Evolutionary conservation across 92 coral and sea anemone species (phyloP), one percentile per base, ranked within the genome.

Genomic region (Paramuricea clavata): DNA sequence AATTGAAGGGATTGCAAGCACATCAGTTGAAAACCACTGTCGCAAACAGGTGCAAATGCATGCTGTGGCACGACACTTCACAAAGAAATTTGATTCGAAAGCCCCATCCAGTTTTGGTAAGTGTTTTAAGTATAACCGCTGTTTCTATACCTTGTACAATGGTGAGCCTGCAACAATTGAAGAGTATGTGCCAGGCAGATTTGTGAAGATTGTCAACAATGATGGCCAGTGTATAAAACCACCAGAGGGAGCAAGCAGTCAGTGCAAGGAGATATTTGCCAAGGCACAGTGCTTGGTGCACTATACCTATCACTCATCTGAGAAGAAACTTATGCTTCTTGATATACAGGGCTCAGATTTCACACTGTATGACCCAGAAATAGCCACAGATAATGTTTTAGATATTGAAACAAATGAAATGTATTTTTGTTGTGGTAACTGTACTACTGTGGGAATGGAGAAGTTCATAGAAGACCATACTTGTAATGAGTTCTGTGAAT

Each of bases 401-500:
- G 78, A 71, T 22, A 12, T 17, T n/a, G 77, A 36, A 0, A 70
- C 77, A 3, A 32, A 70, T 32, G 77, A 70, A 42, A 70, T 70
- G 49, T 17, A 70, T 41, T 71, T 71, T 41, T 71, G 78, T 71
- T n/a, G 27, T 71, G 78, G 78, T 26, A 71, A 71, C 78, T 36
- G 27, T 12, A 26, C 78, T 17, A 36, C 78, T 34, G 52, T 71
- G 49, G 78, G 30, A 71, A 71, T 71, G 50, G 56, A 71, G 3
- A 71, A 71, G 19, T 71, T 71, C 56, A 41, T 2, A 21, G 26
- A 41, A 28, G 3, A 12, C 28, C 56, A 71, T 41, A 17, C 21
- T 3, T 71, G 78, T 71, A 71, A 71, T 41, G 25, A 70, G 30
- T 70, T 16, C 76, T 70, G 76, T 22, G 10, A 70, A 23, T 26